Conservation (phyloP, 2,113 vertebrate genomes). For the Myotis brandtii region DNA sequence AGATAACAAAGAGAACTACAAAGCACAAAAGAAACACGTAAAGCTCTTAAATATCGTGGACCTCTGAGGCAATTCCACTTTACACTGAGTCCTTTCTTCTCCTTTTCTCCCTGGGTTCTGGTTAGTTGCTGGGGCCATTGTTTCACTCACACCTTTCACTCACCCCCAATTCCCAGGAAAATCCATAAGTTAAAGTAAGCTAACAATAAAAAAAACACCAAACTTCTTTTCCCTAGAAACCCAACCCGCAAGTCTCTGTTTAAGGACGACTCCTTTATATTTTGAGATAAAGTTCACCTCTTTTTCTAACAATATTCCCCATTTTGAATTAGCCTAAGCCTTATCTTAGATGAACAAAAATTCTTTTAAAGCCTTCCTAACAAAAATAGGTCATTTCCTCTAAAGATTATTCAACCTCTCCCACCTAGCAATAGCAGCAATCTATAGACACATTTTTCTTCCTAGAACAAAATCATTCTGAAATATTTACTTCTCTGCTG, state of each 20-base stretch:
- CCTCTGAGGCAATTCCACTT: neutral
- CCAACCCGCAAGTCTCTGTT: neutral
- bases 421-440: neutral
- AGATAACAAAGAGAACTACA: neutral
- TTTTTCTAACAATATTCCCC: neutral
- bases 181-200: constrained; percentile 18
- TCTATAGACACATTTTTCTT: constrained; percentile 32
- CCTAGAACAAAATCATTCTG: neutral
- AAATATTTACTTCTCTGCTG: constrained; percentile 20
- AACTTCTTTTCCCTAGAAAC: neutral
- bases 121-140: neutral
- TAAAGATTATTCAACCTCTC: neutral
- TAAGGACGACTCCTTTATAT: neutral
- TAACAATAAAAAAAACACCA: neutral
- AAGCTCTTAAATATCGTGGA: neutral
- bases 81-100: neutral
- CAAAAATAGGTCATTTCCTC: constrained; percentile 19
- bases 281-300: neutral
- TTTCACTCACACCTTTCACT: neutral
- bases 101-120: neutral
- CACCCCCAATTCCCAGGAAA: neutral
- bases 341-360: constrained; percentile 14
- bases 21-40: neutral
- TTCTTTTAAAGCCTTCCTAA: neutral
- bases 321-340: neutral